Conservation (phyloP, 2,797 vertebrate genomes). For the Anomalospiza imberbis region DNA sequence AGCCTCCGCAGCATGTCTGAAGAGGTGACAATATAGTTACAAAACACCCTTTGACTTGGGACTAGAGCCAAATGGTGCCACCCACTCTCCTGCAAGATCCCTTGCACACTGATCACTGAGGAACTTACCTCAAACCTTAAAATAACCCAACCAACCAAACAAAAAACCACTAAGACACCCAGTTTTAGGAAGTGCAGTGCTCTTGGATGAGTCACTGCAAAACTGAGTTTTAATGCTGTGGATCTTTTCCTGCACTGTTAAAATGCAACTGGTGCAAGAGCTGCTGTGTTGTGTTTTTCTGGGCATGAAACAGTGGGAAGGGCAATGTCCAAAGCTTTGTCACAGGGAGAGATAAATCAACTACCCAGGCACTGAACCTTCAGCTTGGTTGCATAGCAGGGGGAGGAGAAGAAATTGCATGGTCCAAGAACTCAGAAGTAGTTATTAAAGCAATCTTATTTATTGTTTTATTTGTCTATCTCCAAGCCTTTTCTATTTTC, state of each 20-base stretch:
- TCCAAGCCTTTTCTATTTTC: neutral
- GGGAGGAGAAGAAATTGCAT: neutral
- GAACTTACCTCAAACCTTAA: neutral
- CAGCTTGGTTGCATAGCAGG: neutral
- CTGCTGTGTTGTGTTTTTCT: constrained; percentile 19
- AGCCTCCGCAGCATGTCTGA: neutral
- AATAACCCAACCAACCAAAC: neutral
- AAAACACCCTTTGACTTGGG: neutral
- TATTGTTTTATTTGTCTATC: neutral
- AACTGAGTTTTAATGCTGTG: neutral
- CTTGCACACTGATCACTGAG: neutral
- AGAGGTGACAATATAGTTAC: neutral
- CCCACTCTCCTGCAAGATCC: neutral
- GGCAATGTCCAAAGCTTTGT: neutral
- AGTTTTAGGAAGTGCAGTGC: neutral
- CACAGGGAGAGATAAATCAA: neutral
- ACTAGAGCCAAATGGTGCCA: neutral
- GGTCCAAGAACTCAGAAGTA: neutral
- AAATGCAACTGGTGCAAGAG: neutral
- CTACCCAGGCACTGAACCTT: neutral
- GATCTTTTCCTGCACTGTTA: neutral
- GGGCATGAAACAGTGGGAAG: neutral
- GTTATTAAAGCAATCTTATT: neutral
- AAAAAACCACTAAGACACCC: neutral
- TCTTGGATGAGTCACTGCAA: neutral